Percentiles rank a stretch among this genome's conserved stretches.
Conservation (phyloP, 2,113 vertebrate species). For the Campylorhamphus procurvoides region DNA sequence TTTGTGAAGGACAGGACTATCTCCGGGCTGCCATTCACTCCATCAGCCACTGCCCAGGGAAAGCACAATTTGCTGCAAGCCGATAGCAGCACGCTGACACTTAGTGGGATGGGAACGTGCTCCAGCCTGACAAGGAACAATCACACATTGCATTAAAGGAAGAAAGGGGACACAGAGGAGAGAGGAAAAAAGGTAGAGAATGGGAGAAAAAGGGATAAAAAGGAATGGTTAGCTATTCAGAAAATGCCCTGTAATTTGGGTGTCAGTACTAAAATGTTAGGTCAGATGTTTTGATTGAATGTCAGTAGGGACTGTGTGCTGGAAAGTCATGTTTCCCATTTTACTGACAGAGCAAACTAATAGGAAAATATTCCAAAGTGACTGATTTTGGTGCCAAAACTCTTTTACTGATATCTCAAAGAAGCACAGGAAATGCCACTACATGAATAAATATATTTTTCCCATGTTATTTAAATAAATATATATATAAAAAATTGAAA, state of each 20-base stretch:
- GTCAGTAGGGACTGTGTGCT: slow-evolving; percentile 50
- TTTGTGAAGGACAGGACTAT: slow-evolving; percentile 49
- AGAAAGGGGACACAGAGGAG: slow-evolving; percentile 15
- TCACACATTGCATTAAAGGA: slow-evolving; percentile 42
- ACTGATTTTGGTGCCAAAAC: slow-evolving; percentile 35
- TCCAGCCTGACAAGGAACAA: slow-evolving; percentile 61
- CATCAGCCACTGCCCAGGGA: slow-evolving; percentile 13
- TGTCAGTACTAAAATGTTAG: slow-evolving; percentile 69
- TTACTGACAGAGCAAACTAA: slow-evolving; percentile 63
- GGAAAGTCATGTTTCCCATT: slow-evolving; percentile 29
- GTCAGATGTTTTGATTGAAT: slow-evolving; percentile 71
- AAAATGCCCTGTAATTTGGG: slow-evolving; percentile 64
- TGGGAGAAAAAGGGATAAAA: not conserved
- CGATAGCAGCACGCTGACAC: slow-evolving; percentile 50
- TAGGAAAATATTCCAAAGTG: slow-evolving; percentile 61
- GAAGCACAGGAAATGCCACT: slow-evolving; percentile 31
- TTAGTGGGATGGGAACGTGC: slow-evolving; percentile 44
- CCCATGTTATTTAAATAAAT: slow-evolving; percentile 18
- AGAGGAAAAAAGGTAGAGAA: not conserved
- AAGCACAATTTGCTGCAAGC: slow-evolving; percentile 59
- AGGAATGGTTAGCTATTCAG: slow-evolving; percentile 41
- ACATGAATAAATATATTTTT: slow-evolving; percentile 8
- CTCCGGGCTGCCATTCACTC: slow-evolving; percentile 31
- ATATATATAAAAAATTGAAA: not conserved
- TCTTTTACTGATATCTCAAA: slow-evolving; percentile 33